phyloP scores from a whole-genome alignment of 2,113 vertebrate species.

The Ailuropoda melanoleuca region DNA sequence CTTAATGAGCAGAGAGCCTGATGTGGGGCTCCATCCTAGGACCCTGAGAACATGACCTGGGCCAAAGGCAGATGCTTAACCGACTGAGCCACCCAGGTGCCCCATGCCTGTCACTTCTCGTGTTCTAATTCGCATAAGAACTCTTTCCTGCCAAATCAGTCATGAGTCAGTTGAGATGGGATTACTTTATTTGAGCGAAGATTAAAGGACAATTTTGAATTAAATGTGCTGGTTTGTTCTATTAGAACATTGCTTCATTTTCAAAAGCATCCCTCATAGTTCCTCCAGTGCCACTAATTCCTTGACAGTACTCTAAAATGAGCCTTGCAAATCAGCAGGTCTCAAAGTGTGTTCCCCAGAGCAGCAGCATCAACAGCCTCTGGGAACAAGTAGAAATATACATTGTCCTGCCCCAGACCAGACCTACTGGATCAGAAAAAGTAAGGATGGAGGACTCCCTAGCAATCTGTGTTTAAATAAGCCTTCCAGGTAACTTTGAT shows the following conservation, averaged over 20 bases:
- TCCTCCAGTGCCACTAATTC: neutral
- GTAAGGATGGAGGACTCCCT: accelerated
- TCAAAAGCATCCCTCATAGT: neutral
- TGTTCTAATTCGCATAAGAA: neutral
- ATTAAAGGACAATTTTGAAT: neutral
- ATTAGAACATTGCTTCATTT: neutral
- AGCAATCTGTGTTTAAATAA: neutral
- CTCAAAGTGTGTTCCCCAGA: neutral
- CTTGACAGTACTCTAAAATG: neutral
- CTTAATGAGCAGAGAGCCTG: too few species aligned
- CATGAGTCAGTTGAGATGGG: neutral
- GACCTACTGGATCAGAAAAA: neutral
- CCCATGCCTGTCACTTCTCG: neutral
- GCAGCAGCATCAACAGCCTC: neutral
- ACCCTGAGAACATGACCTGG: too few species aligned
- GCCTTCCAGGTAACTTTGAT: neutral
- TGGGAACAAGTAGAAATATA: neutral
- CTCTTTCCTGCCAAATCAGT: neutral
- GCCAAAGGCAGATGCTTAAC: too few species aligned
- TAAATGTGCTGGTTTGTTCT: neutral
- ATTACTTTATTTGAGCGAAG: neutral
- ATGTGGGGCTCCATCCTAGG: too few species aligned
- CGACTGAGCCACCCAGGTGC: too few species aligned
- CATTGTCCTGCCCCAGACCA: neutral
- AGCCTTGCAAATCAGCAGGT: neutral